phyloP scores from a whole-genome alignment of 2,113 vertebrate species.

The Proterorhinus semilunaris region DNA sequence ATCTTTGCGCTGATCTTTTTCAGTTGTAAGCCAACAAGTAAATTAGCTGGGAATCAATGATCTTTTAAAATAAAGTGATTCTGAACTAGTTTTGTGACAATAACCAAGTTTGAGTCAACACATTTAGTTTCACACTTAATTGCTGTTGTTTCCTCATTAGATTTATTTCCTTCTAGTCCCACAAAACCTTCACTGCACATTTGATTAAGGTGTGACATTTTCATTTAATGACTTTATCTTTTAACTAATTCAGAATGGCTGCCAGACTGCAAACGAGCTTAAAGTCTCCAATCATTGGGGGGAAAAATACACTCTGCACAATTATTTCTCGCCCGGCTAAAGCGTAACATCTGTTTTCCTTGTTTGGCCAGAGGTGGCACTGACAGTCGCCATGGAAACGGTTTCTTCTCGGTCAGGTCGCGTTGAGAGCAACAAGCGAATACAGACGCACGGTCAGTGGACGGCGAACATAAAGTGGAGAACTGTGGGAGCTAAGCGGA shows the following conservation, averaged over 20 bases:
- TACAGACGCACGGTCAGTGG: constrained; percentile 19
- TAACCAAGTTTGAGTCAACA: too few species aligned
- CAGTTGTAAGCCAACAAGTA: too few species aligned
- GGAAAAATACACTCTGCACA: constrained; percentile 24
- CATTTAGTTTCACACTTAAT: too few species aligned
- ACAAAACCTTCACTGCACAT: too few species aligned
- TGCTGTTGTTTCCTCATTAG: too few species aligned
- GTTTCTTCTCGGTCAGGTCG: constrained; percentile 42
- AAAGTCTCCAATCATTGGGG: neutral
- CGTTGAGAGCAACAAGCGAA: constrained; percentile 55
- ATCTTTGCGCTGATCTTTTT: too few species aligned
- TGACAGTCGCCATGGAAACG: constrained; percentile 58
- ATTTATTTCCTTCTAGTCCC: too few species aligned
- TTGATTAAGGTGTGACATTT: too few species aligned
- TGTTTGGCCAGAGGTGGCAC: constrained; percentile 19
- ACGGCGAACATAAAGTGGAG: constrained; percentile 31
- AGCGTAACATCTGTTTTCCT: constrained; percentile 53
- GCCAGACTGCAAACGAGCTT: neutral
- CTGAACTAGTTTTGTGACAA: too few species aligned
- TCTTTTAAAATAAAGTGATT: too few species aligned
- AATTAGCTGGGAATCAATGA: too few species aligned
- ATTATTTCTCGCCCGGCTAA: constrained; percentile 51
- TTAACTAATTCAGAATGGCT: neutral
- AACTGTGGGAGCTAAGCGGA: constrained; percentile 20
- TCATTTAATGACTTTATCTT: neutral